Evolutionary conservation across 2,113 vertebrate genomes (phyloP).

Genomic region (Elephantulus edwardii): DNA sequence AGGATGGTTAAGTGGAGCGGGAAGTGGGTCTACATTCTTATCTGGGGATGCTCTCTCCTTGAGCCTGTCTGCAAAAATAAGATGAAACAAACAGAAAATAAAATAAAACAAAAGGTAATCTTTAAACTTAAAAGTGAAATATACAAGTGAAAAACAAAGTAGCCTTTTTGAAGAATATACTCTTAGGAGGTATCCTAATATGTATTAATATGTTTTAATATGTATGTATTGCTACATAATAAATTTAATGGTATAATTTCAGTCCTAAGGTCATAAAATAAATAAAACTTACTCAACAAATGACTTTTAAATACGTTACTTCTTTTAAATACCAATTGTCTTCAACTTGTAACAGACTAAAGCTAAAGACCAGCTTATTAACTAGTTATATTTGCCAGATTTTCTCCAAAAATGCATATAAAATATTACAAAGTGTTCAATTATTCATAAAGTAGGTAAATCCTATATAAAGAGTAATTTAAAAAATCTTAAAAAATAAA

Average conservation of each 20-base stretch:
- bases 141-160: slow-evolving; percentile 61
- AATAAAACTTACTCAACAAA: background rate
- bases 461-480: slow-evolving; percentile 20
- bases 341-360: background rate
- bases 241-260: slow-evolving; percentile 3
- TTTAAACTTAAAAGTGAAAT: slow-evolving; percentile 64
- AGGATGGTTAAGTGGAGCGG: slow-evolving; percentile 84
- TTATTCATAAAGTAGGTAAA: slow-evolving; percentile 30
- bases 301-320: too few species aligned
- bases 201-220: too few species aligned
- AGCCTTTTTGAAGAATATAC: background rate
- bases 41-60: slow-evolving; percentile 88
- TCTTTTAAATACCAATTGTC: slow-evolving; percentile 27
- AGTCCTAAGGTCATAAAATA: slow-evolving; percentile 15
- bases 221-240: background rate
- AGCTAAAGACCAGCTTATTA: background rate
- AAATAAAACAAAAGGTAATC: slow-evolving; percentile 84
- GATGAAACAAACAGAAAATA: slow-evolving; percentile 82
- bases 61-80: slow-evolving; percentile 91
- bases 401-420: slow-evolving; percentile 13
- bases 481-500: too few species aligned
- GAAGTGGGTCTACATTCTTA: slow-evolving; percentile 82
- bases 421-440: background rate
- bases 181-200: background rate
- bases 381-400: slow-evolving; percentile 23